A percentile compares a stretch with the other conserved stretches of the same genome.
Evolutionary conservation across 2,888 invertebrate species (phyloP).

Genomic region (Agrochola lota): DNA sequence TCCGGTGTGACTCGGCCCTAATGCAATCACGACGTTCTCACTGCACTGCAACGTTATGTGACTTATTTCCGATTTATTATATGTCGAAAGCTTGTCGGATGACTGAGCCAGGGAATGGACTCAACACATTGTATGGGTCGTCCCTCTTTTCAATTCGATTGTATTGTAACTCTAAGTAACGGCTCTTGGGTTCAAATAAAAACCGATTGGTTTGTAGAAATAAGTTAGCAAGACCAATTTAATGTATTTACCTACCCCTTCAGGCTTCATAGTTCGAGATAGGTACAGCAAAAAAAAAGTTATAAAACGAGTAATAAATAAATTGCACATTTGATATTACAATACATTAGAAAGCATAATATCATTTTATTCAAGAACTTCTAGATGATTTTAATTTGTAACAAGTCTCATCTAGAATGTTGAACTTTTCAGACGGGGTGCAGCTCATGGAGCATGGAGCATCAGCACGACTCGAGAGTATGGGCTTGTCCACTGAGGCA

Average conservation of each 20-base stretch:
- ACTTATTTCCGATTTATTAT: too few species aligned
- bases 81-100: too few species aligned
- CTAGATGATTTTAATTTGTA: neutral
- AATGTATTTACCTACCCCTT: neutral
- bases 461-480: conserved; percentile 73
- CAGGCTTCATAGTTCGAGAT: neutral
- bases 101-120: too few species aligned
- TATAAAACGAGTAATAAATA: neutral
- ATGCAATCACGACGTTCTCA: neutral
- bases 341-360: too few species aligned
- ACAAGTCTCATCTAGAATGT: neutral
- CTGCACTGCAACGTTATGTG: too few species aligned
- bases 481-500: conserved; percentile 46
- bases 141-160: too few species aligned
- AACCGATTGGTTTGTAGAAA: neutral
- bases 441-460: conserved; percentile 77
- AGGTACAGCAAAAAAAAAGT: neutral
- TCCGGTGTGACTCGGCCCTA: too few species aligned
- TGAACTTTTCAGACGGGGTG: conserved; percentile 76
- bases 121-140: too few species aligned
- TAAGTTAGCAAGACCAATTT: neutral
- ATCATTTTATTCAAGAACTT: neutral
- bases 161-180: too few species aligned
- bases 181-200: too few species aligned
- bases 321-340: neutral